A percentile compares a stretch with the other conserved stretches of the same genome.
These are phyloP conservation scores for Conus canariensis DNA, from an alignment of 2,888 invertebrate genomes.

Conservation along the genomic window DNA sequence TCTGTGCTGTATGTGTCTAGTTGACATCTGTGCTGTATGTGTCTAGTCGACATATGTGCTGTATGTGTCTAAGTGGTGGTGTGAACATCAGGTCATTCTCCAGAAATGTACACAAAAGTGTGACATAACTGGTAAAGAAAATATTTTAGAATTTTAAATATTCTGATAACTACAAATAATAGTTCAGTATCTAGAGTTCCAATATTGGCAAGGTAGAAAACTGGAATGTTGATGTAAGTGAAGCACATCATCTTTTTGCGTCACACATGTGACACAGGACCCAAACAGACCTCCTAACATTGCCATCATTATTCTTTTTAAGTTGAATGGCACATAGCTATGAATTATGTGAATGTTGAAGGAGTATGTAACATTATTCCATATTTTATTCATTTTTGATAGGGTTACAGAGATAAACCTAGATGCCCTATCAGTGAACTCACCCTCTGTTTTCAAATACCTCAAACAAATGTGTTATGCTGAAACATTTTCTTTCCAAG, in stretches of 20 bases:
- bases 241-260: background rate
- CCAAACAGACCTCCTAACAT: background rate
- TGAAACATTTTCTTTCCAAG: background rate
- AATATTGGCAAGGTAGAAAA: background rate
- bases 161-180: background rate
- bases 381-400: background rate
- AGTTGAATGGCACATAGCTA: background rate
- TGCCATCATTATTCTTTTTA: background rate
- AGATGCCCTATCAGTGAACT: background rate
- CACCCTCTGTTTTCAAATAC: background rate
- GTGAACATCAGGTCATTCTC: background rate
- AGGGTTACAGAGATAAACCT: background rate
- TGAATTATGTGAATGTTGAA: background rate
- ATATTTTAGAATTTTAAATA: background rate
- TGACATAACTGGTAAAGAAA: background rate
- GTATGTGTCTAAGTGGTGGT: no score
- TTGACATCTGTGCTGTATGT: no score
- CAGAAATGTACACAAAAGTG: background rate
- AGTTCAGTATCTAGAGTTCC: background rate
- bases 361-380: background rate
- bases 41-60: no score
- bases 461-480: background rate
- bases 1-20: no score
- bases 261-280: background rate
- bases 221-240: background rate